A percentile compares a stretch with the other conserved stretches of the same genome.
Evolutionary conservation across 2,113 vertebrate species (phyloP).

Genomic region (Turnix velox): DNA sequence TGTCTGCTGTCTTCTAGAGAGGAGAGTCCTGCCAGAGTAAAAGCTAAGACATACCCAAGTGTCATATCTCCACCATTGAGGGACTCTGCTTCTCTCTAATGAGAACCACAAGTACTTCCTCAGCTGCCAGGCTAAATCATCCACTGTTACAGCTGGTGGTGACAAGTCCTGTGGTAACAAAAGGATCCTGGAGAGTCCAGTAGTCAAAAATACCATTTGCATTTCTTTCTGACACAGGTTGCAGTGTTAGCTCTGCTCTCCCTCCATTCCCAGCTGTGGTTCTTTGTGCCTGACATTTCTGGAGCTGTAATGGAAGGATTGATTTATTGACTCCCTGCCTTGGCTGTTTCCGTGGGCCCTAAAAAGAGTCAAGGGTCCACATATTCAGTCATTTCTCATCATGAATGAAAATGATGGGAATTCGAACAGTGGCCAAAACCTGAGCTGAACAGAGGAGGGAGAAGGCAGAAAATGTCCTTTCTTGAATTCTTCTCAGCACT

Average conservation of each 20-base stretch:
- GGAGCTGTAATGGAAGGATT: background rate
- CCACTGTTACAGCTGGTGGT: background rate
- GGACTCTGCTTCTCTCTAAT: background rate
- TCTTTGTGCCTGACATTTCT: background rate
- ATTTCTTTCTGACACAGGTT: background rate
- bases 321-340: background rate
- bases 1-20: background rate
- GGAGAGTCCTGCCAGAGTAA: background rate
- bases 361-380: background rate
- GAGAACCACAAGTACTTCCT: background rate
- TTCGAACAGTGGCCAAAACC: background rate
- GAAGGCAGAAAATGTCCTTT: background rate
- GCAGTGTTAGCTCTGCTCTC: background rate
- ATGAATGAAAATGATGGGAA: background rate
- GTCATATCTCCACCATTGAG: background rate
- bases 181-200: background rate
- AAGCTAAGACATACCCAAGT: background rate
- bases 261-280: background rate
- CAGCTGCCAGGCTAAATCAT: background rate
- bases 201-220: background rate
- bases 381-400: background rate
- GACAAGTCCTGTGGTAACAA: background rate
- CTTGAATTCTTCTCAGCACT: background rate
- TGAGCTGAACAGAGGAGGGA: background rate
- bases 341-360: background rate